These are phyloP conservation scores for Dugesia japonica DNA, from an alignment of 2,888 invertebrate species.

Conservation along the genomic window DNA sequence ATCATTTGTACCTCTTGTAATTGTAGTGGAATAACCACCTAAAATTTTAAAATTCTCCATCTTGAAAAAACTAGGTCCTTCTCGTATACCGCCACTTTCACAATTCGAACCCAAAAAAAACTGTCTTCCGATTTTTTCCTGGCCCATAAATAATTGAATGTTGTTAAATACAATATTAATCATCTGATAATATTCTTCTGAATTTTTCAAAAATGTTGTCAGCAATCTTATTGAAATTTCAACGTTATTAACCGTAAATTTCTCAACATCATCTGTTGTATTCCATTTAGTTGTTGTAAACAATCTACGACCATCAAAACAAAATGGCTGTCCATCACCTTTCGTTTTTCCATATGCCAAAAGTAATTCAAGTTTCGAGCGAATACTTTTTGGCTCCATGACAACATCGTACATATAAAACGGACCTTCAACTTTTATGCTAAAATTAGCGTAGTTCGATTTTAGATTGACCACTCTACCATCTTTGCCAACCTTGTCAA, in stretches of 20 bases:
- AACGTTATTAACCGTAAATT: neutral
- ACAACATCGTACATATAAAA: conserved; percentile 1
- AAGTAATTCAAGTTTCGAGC: neutral
- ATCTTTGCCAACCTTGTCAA: neutral
- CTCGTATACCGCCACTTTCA: neutral
- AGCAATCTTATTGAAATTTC: neutral
- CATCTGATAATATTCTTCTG: neutral
- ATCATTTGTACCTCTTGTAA: neutral
- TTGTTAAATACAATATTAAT: neutral
- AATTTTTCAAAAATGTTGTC: neutral
- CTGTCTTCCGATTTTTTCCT: neutral
- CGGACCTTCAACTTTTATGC: neutral
- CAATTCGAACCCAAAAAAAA: neutral
- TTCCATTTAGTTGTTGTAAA: neutral
- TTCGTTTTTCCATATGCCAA: neutral
- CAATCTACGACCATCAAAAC: neutral
- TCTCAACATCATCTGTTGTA: neutral
- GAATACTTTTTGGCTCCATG: neutral
- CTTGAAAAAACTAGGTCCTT: neutral
- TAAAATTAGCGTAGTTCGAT: conserved; percentile 1
- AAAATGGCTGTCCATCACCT: neutral
- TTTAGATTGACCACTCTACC: neutral
- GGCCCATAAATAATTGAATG: neutral
- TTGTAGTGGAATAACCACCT: neutral
- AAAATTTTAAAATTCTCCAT: conserved; percentile 12